These are phyloP conservation scores for Drosophila mercatorum DNA, from an alignment of 2,888 invertebrate genomes.

Conservation along the genomic window DNA sequence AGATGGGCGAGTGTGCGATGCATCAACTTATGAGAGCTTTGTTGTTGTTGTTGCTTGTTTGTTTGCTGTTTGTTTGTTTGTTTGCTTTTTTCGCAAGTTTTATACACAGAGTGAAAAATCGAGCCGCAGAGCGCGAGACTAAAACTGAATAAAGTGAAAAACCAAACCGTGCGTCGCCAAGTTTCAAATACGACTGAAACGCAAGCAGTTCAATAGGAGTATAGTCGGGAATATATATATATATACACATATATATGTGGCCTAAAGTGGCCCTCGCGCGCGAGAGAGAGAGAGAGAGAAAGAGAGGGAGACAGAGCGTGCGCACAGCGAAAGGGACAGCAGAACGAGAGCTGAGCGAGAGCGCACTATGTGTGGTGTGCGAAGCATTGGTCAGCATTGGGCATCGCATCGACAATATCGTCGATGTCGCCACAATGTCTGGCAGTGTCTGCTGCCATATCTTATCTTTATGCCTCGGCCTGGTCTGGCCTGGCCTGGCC, in stretches of 20 bases:
- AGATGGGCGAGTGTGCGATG: conserved; percentile 26
- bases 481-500: conserved; percentile 42
- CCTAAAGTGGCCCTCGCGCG: conserved; percentile 58
- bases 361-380: conserved; percentile 6
- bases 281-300: not conserved
- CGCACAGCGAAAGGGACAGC: conserved; percentile 21
- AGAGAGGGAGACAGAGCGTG: conserved; percentile 12
- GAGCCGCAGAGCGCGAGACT: conserved; percentile 22
- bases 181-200: conserved; percentile 78
- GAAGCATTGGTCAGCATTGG: conserved; percentile 47
- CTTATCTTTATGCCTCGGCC: conserved; percentile 75
- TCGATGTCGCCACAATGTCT: conserved; percentile 83
- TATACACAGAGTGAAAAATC: conserved; percentile 25
- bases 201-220: conserved; percentile 63
- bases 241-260: conserved; percentile 40
- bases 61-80: conserved; percentile 10
- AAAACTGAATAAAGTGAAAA: conserved; percentile 35
- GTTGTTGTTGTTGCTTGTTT: conserved; percentile 19
- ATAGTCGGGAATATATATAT: conserved; percentile 42
- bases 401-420: conserved; percentile 57
- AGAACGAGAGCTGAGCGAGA: conserved; percentile 4
- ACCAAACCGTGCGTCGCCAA: conserved; percentile 74
- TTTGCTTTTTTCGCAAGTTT: conserved; percentile 25
- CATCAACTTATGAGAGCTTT: conserved; percentile 49
- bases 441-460: conserved; percentile 81